These are phyloP conservation scores for Rhizoglyphus robini DNA, from an alignment of 1,140 invertebrate genomes.

Conservation along the genomic window DNA sequence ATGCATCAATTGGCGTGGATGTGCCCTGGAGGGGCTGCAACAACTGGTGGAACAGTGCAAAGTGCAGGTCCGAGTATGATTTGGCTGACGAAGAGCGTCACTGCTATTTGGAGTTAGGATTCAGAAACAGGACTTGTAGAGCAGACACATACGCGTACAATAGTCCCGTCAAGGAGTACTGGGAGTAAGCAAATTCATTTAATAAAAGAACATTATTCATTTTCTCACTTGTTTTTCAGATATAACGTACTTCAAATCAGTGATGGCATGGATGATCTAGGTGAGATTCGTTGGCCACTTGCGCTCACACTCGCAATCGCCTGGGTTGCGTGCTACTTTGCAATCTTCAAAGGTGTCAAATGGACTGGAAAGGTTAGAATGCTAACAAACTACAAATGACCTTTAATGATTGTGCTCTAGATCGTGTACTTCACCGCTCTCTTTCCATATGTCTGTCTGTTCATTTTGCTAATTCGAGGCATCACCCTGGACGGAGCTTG, in stretches of 20 bases:
- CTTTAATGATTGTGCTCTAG: too few species aligned
- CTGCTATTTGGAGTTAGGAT: constrained; percentile 29
- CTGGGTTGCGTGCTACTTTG: constrained; percentile 90
- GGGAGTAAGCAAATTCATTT: constrained; percentile 83
- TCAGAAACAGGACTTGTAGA: constrained; percentile 28
- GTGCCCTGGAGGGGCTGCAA: constrained; percentile 89
- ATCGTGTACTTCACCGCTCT: constrained; percentile 86
- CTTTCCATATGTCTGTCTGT: constrained; percentile 82
- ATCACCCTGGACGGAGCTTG: constrained; percentile 79
- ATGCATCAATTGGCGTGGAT: constrained; percentile 71
- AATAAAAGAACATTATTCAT: too few species aligned
- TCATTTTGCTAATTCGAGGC: constrained; percentile 72
- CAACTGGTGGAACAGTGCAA: constrained; percentile 80
- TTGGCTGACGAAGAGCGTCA: constrained; percentile 18
- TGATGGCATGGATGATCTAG: constrained; percentile 64
- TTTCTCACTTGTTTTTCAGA: constrained; percentile 50
- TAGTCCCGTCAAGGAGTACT: constrained; percentile 80
- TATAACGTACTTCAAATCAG: constrained; percentile 72
- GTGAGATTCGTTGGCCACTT: constrained; percentile 71
- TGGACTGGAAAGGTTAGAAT: constrained; percentile 92
- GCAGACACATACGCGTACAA: constrained; percentile 20
- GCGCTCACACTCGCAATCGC: constrained; percentile 71
- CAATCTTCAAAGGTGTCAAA: constrained; percentile 92
- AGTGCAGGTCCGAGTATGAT: constrained; percentile 34
- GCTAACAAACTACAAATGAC: too few species aligned